A percentile compares a stretch with the other conserved stretches of the same genome.
Conservation (phyloP, 64 coral and sea anemone genomes). For the Acropora tenuis region DNA sequence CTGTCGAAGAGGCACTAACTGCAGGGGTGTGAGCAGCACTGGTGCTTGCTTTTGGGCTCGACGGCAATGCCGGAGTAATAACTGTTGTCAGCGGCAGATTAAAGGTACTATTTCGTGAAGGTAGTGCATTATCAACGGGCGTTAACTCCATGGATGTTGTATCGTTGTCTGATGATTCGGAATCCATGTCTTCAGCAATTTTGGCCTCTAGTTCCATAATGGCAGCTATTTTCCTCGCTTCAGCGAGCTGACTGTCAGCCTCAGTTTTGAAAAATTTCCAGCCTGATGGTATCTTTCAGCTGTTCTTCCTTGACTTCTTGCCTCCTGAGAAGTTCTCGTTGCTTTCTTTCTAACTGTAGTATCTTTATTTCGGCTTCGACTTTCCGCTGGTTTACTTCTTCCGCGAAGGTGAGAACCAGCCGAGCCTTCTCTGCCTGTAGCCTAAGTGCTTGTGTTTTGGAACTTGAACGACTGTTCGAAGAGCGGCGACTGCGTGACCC, state of each 20-base stretch:
- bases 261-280: background rate
- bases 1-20: background rate
- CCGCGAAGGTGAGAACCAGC: background rate
- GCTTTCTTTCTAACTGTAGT: no score
- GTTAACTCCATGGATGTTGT: conserved; percentile 4
- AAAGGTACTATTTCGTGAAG: background rate
- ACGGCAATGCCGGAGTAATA: background rate
- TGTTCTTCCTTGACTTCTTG: conserved; percentile 39
- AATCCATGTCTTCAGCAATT: conserved; percentile 12
- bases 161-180: background rate
- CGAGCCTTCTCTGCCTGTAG: conserved; percentile 38
- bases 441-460: background rate
- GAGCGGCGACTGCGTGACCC: conserved; percentile 4
- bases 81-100: background rate
- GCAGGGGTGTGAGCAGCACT: background rate
- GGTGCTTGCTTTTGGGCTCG: background rate
- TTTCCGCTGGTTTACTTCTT: conserved; percentile 16
- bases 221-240: conserved; percentile 29
- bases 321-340: background rate
- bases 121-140: background rate
- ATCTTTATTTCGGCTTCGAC: no score
- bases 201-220: conserved; percentile 19
- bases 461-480: conserved; percentile 4
- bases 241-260: conserved; percentile 24
- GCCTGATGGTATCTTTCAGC: conserved; percentile 4